Base-by-base conservation (phyloP, 2,797 vertebrate genomes). In the Pithecia hirsuta region DNA sequence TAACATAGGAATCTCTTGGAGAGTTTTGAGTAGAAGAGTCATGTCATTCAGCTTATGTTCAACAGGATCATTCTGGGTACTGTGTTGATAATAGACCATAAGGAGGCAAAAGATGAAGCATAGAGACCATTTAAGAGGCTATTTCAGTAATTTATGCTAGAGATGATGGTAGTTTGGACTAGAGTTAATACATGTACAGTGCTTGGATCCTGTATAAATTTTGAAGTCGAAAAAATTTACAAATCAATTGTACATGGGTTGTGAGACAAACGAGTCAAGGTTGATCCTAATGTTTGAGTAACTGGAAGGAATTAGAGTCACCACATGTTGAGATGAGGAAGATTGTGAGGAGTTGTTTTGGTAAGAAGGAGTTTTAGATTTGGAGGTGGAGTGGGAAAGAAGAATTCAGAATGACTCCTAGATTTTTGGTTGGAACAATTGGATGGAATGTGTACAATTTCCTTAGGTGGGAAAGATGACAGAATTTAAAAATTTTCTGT, bases 391-490 rank as follows among this genome's bases (percentile, higher is more conserved):
- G 36, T 4, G 33, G 82, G 83, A 95, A 82, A 39, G 13, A 92
- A 91, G 41, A 93, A 92, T 46, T 95, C 48, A 90, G 80, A 78
- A 80, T 93, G 13, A 59, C 17, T 55, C 7, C 15, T 93, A 28
- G 28, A 52, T 92, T 95, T 93, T 50, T 95, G 61, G 10, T 52
- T 87, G 93, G 84, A 96, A 13, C 19, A 93, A 83, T 14, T 92
- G 33, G 7, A 6, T 93, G 9, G 46, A 44, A 70, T 14, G 30
- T 79, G 14, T 72, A 7, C 17, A 86, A 59, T 95, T 70, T 94
- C 10, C 7, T 46, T 92, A 81, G 24, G 59, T 92, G 39, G 20
- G 24, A 89, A 94, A 48, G 26, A 93, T 46, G 57, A 52, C 30
- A 46, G 22, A 82, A 19, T 93, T 93, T 36, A 50, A 85, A 85